Conservation (phyloP, 2,113 vertebrate species). For the Aegotheles bennettii region DNA sequence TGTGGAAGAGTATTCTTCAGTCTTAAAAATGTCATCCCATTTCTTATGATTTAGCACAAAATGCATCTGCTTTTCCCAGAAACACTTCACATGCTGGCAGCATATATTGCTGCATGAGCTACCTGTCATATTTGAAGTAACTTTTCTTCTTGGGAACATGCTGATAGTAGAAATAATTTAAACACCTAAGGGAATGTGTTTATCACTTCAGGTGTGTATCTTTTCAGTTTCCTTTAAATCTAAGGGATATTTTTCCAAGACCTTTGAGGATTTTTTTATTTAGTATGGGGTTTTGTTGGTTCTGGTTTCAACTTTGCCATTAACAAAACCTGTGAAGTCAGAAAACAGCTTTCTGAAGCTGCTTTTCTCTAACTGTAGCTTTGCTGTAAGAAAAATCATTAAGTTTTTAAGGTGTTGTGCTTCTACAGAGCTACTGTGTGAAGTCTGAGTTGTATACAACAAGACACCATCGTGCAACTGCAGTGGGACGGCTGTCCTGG, state of each 20-base stretch:
- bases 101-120: not conserved
- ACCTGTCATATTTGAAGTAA: not conserved
- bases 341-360: not conserved
- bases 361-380: not conserved
- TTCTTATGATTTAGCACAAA: not conserved
- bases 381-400: not conserved
- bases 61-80: not conserved
- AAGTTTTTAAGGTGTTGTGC: not conserved
- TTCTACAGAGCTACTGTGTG: not conserved
- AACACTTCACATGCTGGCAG: not conserved
- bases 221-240: not conserved
- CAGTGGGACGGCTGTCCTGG: not conserved
- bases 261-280: not conserved
- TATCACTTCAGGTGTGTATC: not conserved
- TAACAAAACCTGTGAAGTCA: not conserved
- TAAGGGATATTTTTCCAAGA: not conserved
- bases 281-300: not conserved
- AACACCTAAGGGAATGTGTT: not conserved
- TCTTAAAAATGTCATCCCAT: not conserved
- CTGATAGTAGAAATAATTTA: not conserved
- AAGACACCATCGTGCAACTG: rapidly evolving
- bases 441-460: not conserved
- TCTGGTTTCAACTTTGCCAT: not conserved
- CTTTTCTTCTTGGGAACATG: not conserved
- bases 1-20: not conserved